These are phyloP conservation scores for Galeopterus variegatus DNA, from an alignment of 2,113 vertebrate species.

Conservation along the genomic window DNA sequence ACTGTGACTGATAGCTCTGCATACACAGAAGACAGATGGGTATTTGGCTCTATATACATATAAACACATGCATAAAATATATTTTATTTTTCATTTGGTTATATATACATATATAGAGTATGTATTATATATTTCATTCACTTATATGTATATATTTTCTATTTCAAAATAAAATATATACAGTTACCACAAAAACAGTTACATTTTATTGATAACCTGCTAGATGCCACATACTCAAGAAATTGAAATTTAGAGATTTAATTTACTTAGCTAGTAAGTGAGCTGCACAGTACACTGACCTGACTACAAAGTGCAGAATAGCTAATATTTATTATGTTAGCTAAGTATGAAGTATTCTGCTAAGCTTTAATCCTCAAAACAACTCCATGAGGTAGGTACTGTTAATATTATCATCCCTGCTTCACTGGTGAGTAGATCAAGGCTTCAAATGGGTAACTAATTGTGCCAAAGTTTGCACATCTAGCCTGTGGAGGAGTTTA, in stretches of 20 bases:
- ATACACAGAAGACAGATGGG: neutral
- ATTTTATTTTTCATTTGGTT: neutral
- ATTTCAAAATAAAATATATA: neutral
- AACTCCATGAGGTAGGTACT: neutral
- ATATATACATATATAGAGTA: too few species aligned
- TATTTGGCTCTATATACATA: neutral
- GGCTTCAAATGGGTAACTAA: neutral
- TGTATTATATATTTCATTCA: too few species aligned
- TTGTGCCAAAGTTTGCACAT: neutral
- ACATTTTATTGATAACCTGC: neutral
- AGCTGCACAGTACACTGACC: neutral
- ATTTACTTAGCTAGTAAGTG: neutral
- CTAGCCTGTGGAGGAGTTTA: neutral
- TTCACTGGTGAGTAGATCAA: neutral
- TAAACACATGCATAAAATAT: neutral
- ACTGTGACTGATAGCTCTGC: neutral
- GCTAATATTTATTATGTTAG: constrained; percentile 1
- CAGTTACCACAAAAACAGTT: neutral
- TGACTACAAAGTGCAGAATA: neutral
- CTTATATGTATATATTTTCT: neutral
- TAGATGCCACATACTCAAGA: neutral
- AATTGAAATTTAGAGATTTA: neutral
- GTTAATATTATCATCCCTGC: neutral
- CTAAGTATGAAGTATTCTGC: neutral
- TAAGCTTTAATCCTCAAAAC: neutral